Evolutionary conservation across 1,140 invertebrate species (phyloP).

Genomic region (Centruroides sculpturatus): DNA sequence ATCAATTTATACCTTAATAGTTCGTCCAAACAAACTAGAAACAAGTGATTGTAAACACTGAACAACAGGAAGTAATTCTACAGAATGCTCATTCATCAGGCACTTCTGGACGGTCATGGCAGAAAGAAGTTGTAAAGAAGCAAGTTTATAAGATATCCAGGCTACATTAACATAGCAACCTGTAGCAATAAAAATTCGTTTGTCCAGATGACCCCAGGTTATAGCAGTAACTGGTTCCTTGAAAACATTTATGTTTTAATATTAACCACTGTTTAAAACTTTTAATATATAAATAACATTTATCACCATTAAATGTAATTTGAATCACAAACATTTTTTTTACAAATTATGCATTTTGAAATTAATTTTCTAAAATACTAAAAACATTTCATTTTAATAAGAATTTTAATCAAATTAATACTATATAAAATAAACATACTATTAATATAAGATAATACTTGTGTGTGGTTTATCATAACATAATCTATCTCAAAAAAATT

Average conservation of each 20-base stretch:
- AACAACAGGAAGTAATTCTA: slow-evolving; percentile 61
- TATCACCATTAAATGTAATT: too few species aligned
- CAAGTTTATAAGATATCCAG: slow-evolving; percentile 70
- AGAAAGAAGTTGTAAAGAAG: slow-evolving; percentile 74
- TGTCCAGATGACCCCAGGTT: slow-evolving; percentile 96
- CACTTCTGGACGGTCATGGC: slow-evolving; percentile 48
- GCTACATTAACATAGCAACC: slow-evolving; percentile 68
- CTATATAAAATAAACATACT: too few species aligned
- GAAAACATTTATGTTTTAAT: not conserved
- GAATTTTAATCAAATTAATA: too few species aligned
- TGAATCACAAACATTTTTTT: too few species aligned
- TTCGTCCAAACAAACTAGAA: slow-evolving; percentile 79
- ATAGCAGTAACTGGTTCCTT: slow-evolving; percentile 63
- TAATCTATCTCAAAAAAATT: too few species aligned
- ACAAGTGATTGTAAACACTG: slow-evolving; percentile 65
- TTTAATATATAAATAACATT: too few species aligned
- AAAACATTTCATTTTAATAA: too few species aligned
- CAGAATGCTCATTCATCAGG: slow-evolving; percentile 39
- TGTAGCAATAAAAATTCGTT: slow-evolving; percentile 81
- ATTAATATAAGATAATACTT: too few species aligned
- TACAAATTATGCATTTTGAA: too few species aligned
- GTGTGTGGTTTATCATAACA: too few species aligned
- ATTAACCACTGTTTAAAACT: not conserved
- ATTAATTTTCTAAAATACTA: too few species aligned
- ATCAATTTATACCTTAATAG: slow-evolving; percentile 58